These are phyloP conservation scores for Ridgeia piscesae DNA, from an alignment of 1,140 invertebrate genomes.

Conservation along the genomic window DNA sequence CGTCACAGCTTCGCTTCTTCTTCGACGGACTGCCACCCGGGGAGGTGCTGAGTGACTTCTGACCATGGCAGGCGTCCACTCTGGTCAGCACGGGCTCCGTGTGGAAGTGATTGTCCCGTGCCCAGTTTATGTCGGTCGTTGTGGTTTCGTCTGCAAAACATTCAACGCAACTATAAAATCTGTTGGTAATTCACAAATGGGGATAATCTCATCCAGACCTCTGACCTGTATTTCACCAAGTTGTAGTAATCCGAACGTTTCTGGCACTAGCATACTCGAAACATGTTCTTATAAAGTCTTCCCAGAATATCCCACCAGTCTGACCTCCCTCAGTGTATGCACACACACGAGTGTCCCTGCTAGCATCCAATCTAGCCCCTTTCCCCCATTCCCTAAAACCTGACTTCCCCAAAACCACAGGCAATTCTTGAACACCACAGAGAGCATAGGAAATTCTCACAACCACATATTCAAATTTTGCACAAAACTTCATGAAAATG, in stretches of 20 bases:
- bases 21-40: conserved; percentile 21
- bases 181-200: neutral
- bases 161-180: neutral
- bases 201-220: neutral
- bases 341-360: neutral
- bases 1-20: conserved; percentile 10
- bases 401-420: neutral
- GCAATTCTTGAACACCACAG: neutral
- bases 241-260: neutral
- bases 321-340: neutral
- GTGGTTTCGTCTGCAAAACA: neutral
- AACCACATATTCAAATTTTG: neutral
- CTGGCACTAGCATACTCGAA: neutral
- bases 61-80: neutral
- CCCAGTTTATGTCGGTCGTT: neutral
- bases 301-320: neutral
- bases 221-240: neutral
- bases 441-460: neutral
- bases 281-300: neutral
- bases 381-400: neutral
- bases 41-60: conserved; percentile 10
- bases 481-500: neutral
- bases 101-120: neutral
- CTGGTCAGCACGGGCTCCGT: neutral
- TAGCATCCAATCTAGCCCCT: neutral